Evolutionary conservation across 2,888 invertebrate species (phyloP), one percentile per base, ranked within the genome.

Genomic region (Tholera decimalis): DNA sequence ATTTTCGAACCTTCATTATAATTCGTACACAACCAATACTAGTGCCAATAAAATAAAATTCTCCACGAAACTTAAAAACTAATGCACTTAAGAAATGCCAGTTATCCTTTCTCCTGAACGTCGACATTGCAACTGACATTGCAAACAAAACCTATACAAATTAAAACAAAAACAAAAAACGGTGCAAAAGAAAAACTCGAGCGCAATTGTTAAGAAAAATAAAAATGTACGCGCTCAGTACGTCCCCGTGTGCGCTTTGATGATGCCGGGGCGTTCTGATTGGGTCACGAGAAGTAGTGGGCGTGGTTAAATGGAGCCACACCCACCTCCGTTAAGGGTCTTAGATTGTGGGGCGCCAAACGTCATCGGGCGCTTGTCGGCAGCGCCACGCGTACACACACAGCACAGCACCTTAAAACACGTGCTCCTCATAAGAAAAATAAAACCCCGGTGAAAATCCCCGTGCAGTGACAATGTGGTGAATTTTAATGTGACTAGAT

Each of bases 341-440:
- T 89, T 77, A 78, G 83, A 80, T 87, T 85, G 83, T 83, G 84
- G 85, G 90, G 86, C 85, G 83, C 86, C 94, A 95, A 93, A 94
- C 92, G 91, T 92, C 91, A 91, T 88, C 92, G 89, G 92, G 95
- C 95, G 95, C 94, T 93, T 85, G 94, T 86, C 89, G 92, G 87
- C 88, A 85, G 94, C 94, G 94, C 95, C 94, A 91, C 93, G 94
- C 92, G 90, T 80, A 81, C 88, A 85, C 73, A 75, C 76, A 78
- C 56, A 28, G 60, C 39, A 69, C 70, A 82, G 78, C 73, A 79
- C 85, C 89, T 86, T 89, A 77, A 83, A 85, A 88, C 89, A 91
- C 92, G 92, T 91, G 91, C 83, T 83, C 77, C 69, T 20, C 74
- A 80, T 75, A 82, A 67, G 66, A 74, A 83, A 83, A 74, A 63